Conservation (phyloP, 2,888 invertebrate genomes). For the Hypolimnas misippus region DNA sequence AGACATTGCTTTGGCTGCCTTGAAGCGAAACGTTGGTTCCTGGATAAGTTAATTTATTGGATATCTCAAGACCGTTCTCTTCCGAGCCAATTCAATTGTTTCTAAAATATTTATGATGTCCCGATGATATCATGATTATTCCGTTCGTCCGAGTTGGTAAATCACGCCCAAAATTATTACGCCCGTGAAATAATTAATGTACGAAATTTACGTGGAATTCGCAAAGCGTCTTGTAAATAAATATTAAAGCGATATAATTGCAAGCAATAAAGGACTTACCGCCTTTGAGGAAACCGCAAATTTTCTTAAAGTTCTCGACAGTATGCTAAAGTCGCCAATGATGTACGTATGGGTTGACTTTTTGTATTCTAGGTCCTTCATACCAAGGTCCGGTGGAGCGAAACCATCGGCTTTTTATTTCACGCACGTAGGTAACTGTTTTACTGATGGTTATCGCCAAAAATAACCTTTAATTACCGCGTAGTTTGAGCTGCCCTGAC, state of each 20-base stretch:
- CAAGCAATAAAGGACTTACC: conserved; percentile 34
- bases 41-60: conserved; percentile 62
- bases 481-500: conserved; percentile 81
- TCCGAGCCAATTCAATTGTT: conserved; percentile 47
- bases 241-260: conserved; percentile 35
- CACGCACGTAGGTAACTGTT: conserved; percentile 78
- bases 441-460: conserved; percentile 82
- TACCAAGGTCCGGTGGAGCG: conserved; percentile 66
- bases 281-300: conserved; percentile 45
- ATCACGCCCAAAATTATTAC: conserved; percentile 29
- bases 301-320: conserved; percentile 32
- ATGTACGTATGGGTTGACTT: conserved; percentile 65
- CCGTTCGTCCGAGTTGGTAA: conserved; percentile 19
- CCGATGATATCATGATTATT: conserved; percentile 26
- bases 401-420: conserved; percentile 76
- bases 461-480: conserved; percentile 84
- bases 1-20: conserved; percentile 53
- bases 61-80: conserved; percentile 54
- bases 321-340: conserved; percentile 40
- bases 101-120: conserved; percentile 32
- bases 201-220: conserved; percentile 32
- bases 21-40: conserved; percentile 49
- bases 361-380: conserved; percentile 66
- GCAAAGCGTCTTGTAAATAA: conserved; percentile 35
- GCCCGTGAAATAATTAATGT: conserved; percentile 27